Evolutionary conservation across 1,140 invertebrate species (phyloP).

Genomic region (Nebria ingens): DNA sequence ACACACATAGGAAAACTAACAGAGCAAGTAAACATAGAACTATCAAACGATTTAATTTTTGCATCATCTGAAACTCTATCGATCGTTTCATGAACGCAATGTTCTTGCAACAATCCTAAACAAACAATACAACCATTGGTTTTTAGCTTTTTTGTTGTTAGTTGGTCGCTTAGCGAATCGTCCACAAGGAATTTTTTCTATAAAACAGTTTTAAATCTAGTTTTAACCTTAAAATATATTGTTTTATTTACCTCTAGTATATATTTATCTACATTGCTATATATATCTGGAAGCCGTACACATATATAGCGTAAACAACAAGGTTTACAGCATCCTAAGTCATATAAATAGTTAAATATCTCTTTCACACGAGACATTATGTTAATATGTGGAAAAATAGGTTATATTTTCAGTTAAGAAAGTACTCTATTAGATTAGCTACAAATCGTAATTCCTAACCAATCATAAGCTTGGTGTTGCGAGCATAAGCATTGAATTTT

Average conservation of each 20-base stretch:
- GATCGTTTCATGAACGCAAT: conserved; percentile 35
- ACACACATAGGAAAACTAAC: conserved; percentile 35
- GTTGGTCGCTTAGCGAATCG: conserved; percentile 1
- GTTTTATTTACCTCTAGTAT: conserved; percentile 31
- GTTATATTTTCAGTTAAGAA: no score
- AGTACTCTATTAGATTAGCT: no score
- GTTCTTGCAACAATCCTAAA: conserved; percentile 49
- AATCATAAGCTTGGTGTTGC: no score
- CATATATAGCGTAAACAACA: conserved; percentile 45
- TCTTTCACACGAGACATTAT: conserved; percentile 17
- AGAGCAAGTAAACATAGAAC: conserved; percentile 31
- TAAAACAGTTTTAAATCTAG: conserved; percentile 14
- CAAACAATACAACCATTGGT: conserved; percentile 44
- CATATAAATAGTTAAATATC: conserved; percentile 33
- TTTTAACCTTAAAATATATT: conserved; percentile 6
- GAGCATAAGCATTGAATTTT: no score
- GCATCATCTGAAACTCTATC: conserved; percentile 31
- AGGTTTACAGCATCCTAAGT: conserved; percentile 38
- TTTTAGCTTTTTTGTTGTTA: conserved; percentile 32
- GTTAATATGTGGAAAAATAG: no score
- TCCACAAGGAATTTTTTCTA: conserved; percentile 27
- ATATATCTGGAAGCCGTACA: conserved; percentile 33
- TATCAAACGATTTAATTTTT: conserved; percentile 34
- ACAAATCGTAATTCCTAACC: no score
- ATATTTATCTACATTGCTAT: conserved; percentile 32